These are phyloP conservation scores for Lagorchestes hirsutus DNA, from an alignment of 2,797 vertebrate genomes.

Conservation along the genomic window DNA sequence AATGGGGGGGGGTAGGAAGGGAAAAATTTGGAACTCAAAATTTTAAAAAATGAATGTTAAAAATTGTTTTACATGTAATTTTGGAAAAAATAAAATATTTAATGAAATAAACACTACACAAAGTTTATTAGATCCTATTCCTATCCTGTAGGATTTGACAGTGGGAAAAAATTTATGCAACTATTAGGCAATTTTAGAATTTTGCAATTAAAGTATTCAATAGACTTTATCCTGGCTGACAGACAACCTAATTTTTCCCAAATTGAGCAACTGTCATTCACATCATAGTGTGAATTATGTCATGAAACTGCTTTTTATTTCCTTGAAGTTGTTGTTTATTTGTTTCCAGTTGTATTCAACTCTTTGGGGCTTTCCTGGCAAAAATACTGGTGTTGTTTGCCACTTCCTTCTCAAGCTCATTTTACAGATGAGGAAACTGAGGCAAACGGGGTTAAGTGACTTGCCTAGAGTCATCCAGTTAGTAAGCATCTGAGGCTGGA, in stretches of 20 bases:
- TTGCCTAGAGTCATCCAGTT: not conserved
- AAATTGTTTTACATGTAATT: not conserved
- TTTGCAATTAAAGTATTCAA: not conserved
- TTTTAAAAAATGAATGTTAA: not conserved
- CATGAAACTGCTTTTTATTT: not conserved
- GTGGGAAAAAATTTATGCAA: not conserved
- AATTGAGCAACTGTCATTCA: not conserved
- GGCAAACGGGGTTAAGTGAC: not conserved
- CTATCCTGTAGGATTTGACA: not conserved
- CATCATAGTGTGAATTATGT: not conserved
- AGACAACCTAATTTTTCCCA: not conserved
- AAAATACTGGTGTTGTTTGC: not conserved
- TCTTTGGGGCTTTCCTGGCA: not conserved
- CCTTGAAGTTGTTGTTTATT: not conserved
- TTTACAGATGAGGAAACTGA: not conserved
- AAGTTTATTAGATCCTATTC: not conserved
- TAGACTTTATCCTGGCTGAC: not conserved
- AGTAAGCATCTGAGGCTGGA: not conserved
- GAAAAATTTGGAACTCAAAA: not conserved
- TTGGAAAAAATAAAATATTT: not conserved
- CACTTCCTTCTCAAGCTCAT: not conserved
- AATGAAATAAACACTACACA: not conserved
- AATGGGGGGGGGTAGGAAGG: not conserved
- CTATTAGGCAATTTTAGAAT: not conserved
- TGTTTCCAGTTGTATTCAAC: not conserved